A percentile compares a stretch with the other conserved stretches of the same genome.
Evolutionary conservation across 2,888 invertebrate genomes (phyloP).

Genomic region (Synanthedon myopaeformis): DNA sequence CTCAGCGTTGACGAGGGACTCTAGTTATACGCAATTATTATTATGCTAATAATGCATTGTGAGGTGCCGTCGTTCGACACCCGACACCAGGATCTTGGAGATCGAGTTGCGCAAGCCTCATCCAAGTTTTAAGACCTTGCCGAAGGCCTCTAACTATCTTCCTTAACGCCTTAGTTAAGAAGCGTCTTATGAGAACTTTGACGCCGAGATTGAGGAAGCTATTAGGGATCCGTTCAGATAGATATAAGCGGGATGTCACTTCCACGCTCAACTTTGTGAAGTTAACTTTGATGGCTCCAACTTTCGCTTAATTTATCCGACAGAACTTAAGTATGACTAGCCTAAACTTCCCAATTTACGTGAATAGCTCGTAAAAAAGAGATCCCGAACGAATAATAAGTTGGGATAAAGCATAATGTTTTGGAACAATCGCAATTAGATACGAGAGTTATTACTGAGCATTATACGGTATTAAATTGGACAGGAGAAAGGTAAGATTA

Average conservation of each 20-base stretch:
- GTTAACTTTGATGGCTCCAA: conserved; percentile 61
- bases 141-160: conserved; percentile 65
- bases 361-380: neutral
- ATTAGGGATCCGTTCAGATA: conserved; percentile 65
- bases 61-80: conserved; percentile 49
- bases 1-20: neutral
- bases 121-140: conserved; percentile 65
- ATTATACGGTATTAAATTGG: conserved; percentile 26
- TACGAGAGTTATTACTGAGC: conserved; percentile 8
- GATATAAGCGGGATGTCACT: conserved; percentile 68
- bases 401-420: too few relatives aligned
- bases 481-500: conserved; percentile 44
- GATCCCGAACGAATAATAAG: too few relatives aligned
- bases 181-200: conserved; percentile 69
- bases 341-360: neutral
- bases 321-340: conserved; percentile 23
- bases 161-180: conserved; percentile 69
- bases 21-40: conserved; percentile 26
- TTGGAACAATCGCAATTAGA: too few relatives aligned
- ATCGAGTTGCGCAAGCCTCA: conserved; percentile 63
- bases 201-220: conserved; percentile 68
- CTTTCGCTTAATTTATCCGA: conserved; percentile 48
- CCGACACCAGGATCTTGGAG: conserved; percentile 40
- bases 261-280: conserved; percentile 63
- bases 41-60: conserved; percentile 63